Evolutionary conservation across 2,797 vertebrate species (phyloP).

Genomic region (Phylloscopus collybita): DNA sequence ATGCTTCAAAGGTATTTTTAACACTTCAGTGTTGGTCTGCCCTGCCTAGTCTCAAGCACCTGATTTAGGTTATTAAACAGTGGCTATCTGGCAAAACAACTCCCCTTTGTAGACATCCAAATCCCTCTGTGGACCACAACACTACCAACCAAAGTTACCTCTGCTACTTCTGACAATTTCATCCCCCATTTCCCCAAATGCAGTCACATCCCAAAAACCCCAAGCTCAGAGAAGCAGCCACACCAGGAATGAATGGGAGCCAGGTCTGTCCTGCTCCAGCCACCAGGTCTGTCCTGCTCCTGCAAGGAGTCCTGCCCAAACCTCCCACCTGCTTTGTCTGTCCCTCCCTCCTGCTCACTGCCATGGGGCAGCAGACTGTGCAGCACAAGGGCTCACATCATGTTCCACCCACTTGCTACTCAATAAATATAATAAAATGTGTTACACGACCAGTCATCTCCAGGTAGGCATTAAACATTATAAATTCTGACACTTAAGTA

Average conservation of each 20-base stretch:
- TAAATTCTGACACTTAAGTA: not conserved
- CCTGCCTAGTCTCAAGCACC: not conserved
- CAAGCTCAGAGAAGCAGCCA: not conserved
- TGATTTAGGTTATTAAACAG: not conserved
- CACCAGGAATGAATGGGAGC: not conserved
- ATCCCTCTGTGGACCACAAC: not conserved
- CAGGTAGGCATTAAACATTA: not conserved
- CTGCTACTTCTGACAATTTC: not conserved
- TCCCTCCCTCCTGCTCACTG: not conserved
- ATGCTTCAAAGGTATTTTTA: not conserved
- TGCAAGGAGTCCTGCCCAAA: too few relatives aligned
- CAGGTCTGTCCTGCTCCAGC: not conserved
- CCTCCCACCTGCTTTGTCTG: not conserved
- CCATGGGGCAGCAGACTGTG: accelerated
- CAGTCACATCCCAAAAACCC: not conserved
- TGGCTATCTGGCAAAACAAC: not conserved
- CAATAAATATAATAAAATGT: not conserved
- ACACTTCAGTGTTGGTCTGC: not conserved
- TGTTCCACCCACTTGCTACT: not conserved
- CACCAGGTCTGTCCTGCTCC: not conserved
- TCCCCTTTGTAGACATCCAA: not conserved
- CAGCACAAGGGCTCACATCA: not conserved
- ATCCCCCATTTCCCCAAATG: not conserved
- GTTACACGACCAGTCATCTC: not conserved
- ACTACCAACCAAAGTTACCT: accelerated